Percentiles rank a stretch among this genome's conserved stretches.
Evolutionary conservation across 2,797 vertebrate species (phyloP).

Genomic region (Arrhamphus sclerolepis): DNA sequence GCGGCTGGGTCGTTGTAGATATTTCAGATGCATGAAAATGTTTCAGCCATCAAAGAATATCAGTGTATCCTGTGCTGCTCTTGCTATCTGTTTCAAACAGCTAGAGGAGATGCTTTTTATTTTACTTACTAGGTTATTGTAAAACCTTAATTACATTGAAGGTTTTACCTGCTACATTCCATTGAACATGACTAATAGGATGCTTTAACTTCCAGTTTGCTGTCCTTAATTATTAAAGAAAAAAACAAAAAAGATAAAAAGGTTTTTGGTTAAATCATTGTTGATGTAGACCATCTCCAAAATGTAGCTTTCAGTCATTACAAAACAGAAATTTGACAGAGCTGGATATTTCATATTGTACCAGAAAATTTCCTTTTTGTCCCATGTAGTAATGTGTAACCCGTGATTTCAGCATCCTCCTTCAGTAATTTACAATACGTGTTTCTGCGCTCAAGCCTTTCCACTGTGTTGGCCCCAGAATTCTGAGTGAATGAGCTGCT

Average conservation of each 20-base stretch:
- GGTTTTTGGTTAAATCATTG: not conserved
- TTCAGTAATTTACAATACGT: constrained; percentile 43
- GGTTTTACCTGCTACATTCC: too few species aligned
- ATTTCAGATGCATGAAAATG: constrained; percentile 39
- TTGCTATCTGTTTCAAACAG: constrained; percentile 15
- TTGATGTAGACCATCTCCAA: too few species aligned
- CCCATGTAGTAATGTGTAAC: constrained; percentile 13
- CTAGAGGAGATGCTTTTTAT: not conserved
- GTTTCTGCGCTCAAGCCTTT: constrained; percentile 35
- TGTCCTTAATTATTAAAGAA: not conserved
- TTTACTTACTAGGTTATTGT: too few species aligned
- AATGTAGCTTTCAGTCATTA: too few species aligned
- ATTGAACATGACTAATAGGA: too few species aligned
- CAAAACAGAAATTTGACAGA: too few species aligned
- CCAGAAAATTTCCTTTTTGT: constrained; percentile 1
- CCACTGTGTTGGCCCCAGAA: constrained; percentile 44
- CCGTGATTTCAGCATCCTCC: constrained; percentile 6
- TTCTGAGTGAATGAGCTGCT: constrained; percentile 61
- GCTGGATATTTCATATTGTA: too few species aligned
- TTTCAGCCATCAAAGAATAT: constrained; percentile 25
- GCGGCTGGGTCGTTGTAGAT: constrained; percentile 37
- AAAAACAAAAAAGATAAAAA: not conserved
- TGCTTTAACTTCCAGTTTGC: not conserved
- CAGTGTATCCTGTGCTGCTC: constrained; percentile 12
- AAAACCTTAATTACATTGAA: too few species aligned